Conservation (phyloP, 2,113 vertebrate species). For the Ramphastos sulfuratus region DNA sequence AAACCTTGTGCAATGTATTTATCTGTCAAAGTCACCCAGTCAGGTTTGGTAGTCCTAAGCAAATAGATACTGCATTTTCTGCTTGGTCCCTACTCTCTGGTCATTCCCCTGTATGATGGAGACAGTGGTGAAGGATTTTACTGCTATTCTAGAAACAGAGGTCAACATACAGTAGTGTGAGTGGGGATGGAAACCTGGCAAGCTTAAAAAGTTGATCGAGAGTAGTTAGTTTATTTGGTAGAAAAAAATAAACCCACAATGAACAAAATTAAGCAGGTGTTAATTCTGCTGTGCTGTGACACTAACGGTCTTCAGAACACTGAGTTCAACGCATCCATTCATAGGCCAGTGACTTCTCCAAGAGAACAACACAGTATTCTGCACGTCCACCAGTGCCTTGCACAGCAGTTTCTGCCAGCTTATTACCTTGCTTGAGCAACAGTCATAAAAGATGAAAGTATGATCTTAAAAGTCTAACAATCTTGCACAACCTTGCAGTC, state of each 20-base stretch:
- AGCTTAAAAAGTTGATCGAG: background rate
- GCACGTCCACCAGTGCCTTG: background rate
- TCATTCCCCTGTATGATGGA: background rate
- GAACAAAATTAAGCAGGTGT: background rate
- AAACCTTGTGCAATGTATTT: background rate
- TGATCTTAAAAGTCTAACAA: background rate
- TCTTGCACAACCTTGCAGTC: background rate
- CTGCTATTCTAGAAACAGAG: background rate
- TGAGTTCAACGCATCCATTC: background rate
- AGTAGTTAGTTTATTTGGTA: background rate
- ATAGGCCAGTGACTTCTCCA: background rate
- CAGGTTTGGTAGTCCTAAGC: background rate
- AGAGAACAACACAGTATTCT: background rate
- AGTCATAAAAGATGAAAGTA: background rate
- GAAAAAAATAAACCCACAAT: background rate
- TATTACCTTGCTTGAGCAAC: background rate
- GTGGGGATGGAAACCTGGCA: background rate
- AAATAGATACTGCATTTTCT: background rate
- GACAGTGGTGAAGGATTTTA: background rate
- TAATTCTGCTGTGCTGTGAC: background rate
- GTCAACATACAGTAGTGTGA: rapidly evolving
- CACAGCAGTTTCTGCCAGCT: background rate
- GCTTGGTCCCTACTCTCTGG: background rate
- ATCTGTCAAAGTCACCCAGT: background rate
- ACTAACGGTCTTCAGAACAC: background rate